Conservation (phyloP, 2,113 vertebrate genomes). For the Ondatra zibethicus region DNA sequence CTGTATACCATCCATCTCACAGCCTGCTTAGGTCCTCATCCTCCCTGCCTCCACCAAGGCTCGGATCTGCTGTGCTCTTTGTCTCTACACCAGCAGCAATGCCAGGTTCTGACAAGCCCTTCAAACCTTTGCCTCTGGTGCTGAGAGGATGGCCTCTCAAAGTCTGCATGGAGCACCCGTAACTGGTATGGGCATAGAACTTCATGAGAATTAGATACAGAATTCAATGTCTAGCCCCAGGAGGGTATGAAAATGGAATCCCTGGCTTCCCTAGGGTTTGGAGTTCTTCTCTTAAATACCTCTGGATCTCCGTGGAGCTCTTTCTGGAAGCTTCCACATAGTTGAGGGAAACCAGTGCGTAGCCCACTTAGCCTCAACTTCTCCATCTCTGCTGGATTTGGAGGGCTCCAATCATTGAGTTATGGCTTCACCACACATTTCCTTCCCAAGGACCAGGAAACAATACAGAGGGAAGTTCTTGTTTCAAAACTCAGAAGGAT, state of each 20-base stretch:
- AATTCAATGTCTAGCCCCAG: too few species aligned
- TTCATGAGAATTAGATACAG: background rate
- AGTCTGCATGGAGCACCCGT: background rate
- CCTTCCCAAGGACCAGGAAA: slow-evolving; percentile 29
- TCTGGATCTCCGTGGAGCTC: background rate
- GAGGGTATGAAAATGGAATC: background rate
- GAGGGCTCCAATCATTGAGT: background rate
- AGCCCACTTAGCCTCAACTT: background rate
- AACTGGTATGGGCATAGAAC: background rate
- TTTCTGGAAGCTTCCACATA: background rate
- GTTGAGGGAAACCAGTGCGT: background rate
- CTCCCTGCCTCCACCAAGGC: background rate
- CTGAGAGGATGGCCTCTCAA: background rate
- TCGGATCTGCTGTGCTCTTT: background rate
- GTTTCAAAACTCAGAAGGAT: background rate
- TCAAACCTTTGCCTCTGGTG: background rate
- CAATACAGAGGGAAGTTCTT: background rate
- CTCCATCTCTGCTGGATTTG: background rate
- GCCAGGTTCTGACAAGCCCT: background rate
- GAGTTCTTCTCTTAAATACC: background rate
- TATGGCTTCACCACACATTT: background rate
- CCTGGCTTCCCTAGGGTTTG: background rate
- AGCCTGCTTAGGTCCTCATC: too few species aligned
- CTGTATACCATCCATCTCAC: background rate
- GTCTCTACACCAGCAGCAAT: background rate